phyloP scores from a whole-genome alignment of 2,888 invertebrate species.

The Xylota sylvarum region DNA sequence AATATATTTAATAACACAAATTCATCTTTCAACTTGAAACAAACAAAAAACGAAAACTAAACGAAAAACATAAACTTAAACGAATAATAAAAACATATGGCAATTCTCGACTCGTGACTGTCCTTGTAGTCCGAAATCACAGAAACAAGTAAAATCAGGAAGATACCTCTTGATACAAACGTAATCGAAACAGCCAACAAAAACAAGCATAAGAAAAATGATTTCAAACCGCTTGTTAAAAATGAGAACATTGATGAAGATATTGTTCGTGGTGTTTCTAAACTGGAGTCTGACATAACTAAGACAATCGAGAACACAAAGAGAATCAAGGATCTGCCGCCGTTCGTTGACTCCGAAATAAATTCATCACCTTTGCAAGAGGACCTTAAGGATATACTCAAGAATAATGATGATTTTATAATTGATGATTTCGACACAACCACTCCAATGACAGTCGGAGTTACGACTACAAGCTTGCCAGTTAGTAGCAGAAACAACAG shows the following conservation, averaged over 20 bases:
- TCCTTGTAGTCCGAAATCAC: conserved; percentile 72
- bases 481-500: conserved; percentile 54
- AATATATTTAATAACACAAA: conserved; percentile 74
- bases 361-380: conserved; percentile 69
- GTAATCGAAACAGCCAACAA: conserved; percentile 71
- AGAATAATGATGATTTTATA: conserved; percentile 72
- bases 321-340: conserved; percentile 83
- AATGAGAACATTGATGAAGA: conserved; percentile 81
- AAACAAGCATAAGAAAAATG: conserved; percentile 78
- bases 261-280: conserved; percentile 83
- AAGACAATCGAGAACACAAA: conserved; percentile 85
- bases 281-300: conserved; percentile 84
- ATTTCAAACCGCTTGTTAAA: conserved; percentile 72
- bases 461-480: conserved; percentile 63
- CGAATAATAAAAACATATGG: conserved; percentile 27
- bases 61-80: conserved; percentile 43
- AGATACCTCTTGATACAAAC: conserved; percentile 73
- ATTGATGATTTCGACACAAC: conserved; percentile 68
- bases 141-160: conserved; percentile 73
- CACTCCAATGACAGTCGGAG: conserved; percentile 52
- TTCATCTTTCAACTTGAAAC: conserved; percentile 73
- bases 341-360: conserved; percentile 73
- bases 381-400: conserved; percentile 64
- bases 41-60: conserved; percentile 41
- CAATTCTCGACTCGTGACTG: conserved; percentile 52